Base-by-base conservation (phyloP, 2,797 vertebrate genomes). In the Coregonus suidteri region DNA sequence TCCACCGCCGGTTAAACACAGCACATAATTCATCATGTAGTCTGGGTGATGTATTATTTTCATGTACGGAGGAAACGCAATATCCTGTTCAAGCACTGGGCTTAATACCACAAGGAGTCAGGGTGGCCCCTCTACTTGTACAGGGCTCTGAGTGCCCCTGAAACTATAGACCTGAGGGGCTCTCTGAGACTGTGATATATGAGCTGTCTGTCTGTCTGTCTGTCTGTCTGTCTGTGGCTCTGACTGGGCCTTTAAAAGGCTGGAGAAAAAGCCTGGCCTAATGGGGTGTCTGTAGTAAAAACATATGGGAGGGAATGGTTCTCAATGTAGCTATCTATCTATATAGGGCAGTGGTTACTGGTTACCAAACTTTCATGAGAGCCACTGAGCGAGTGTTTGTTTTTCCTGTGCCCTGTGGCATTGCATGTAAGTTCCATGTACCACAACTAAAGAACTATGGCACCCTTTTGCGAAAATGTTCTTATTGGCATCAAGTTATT, bases 61-160 rank as follows among this genome's bases (percentile, higher is more conserved):
- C 88, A 90, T 91, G 87, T 88, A 86, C 79, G 73, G 88, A 91
- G 93, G 93, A 93, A 94, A 86, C 84, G 78, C 87, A 92, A 92
- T 93, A 93, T 94, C 92, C 93, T 92, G 90, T 94, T 93, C 86
- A 90, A 56, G 75, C 81, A 82, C 73, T 25, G 81, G 79, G 83
- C 84, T 86, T 87, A 89, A 87, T 90, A 85, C 86, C 77, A 79
- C 85, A 86, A 79, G 76, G 80, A 87, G 85, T 65, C 77, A 76
- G 71, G 76, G 75, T 75, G 83, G 65, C 83, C 85, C 84, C 82
- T 78, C 71, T 87, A 87, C 87, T 7, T 62, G n/a, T 20, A 80
- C 66, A 69, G 84, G 87, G 81, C 80, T 85, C 65, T 64, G 78
- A 83, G 81, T 76, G 77, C 86, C 85, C 82, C 89, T 86, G 85